A percentile compares a stretch with the other conserved stretches of the same genome.
These are phyloP conservation scores for Ceratotherium simum DNA, from an alignment of 2,113 vertebrate genomes.

Conservation along the genomic window DNA sequence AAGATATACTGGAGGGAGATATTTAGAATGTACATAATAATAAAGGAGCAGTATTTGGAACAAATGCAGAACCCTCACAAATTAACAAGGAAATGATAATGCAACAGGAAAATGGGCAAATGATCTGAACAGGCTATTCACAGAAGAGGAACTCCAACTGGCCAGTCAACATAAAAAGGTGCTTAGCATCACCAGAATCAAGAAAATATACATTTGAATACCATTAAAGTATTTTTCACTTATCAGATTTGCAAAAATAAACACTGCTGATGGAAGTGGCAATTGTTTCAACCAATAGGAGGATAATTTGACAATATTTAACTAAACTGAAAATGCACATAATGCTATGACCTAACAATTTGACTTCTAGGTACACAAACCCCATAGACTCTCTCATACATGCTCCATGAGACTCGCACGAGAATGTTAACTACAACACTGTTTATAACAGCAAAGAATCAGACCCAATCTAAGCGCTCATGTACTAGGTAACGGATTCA, in stretches of 20 bases:
- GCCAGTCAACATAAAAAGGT: not conserved
- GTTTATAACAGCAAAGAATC: not conserved
- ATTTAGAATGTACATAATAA: not conserved
- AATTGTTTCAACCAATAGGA: not conserved
- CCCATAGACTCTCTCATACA: not conserved
- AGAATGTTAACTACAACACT: not conserved
- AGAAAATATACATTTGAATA: not conserved
- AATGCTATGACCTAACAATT: not conserved
- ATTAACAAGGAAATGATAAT: not conserved
- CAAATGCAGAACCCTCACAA: not conserved
- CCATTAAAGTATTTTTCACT: not conserved
- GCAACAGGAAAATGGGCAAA: not conserved
- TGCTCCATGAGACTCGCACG: not conserved
- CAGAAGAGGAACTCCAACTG: not conserved
- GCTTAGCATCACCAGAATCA: not conserved
- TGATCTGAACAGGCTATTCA: not conserved
- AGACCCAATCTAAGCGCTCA: not conserved
- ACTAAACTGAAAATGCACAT: not conserved
- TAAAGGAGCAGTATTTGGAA: not conserved
- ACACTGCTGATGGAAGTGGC: not conserved
- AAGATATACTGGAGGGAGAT: not conserved
- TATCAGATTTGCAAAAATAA: slow-evolving; percentile 18
- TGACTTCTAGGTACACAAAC: not conserved
- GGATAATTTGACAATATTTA: not conserved
- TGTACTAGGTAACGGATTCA: not conserved